These are phyloP conservation scores for Cryptus viduatorius DNA, from an alignment of 2,888 invertebrate genomes.

Conservation along the genomic window DNA sequence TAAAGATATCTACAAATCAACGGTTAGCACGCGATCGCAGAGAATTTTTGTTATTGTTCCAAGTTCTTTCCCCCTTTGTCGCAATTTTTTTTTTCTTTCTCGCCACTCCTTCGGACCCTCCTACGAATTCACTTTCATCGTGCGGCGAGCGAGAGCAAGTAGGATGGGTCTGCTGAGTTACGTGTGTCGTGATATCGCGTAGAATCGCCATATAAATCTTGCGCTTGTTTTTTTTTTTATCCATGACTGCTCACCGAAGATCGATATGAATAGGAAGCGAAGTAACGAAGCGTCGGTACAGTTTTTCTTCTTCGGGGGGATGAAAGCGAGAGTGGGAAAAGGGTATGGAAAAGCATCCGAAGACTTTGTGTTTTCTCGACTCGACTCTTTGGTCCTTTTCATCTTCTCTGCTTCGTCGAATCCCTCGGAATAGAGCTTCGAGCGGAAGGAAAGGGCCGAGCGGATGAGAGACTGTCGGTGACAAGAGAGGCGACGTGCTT, in stretches of 20 bases:
- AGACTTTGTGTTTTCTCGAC: conserved; percentile 5
- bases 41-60: conserved; percentile 28
- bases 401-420: neutral
- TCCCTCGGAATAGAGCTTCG: neutral
- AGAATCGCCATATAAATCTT: conserved; percentile 49
- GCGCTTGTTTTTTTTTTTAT: conserved; percentile 31
- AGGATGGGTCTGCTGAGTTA: conserved; percentile 10
- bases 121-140: conserved; percentile 5
- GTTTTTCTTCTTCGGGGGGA: neutral
- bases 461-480: conserved; percentile 70
- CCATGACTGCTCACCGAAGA: conserved; percentile 27
- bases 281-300: conserved; percentile 36
- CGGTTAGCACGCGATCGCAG: neutral
- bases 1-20: conserved; percentile 9
- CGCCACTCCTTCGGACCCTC: neutral
- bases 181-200: conserved; percentile 41
- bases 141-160: neutral
- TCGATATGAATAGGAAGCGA: conserved; percentile 47
- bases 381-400: neutral
- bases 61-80: neutral
- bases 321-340: neutral
- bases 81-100: conserved; percentile 4
- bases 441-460: neutral
- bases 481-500: conserved; percentile 66
- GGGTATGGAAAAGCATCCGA: neutral